Base-by-base conservation (phyloP, 2,888 invertebrate species). In the Papilio demoleus region DNA sequence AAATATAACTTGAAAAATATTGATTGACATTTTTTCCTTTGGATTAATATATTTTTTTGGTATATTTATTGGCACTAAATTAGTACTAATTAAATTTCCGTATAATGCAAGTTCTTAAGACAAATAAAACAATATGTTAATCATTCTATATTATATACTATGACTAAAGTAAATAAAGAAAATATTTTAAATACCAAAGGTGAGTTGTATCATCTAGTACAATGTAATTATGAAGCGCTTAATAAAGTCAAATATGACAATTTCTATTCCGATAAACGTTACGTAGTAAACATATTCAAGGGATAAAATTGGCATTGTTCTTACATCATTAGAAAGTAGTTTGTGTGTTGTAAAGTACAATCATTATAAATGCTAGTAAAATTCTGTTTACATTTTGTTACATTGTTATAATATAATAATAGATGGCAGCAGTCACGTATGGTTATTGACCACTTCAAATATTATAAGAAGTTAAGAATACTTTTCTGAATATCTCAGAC, bases 121-220 rank as follows among this genome's bases (percentile, higher is more conserved):
- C 36, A 36, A 36, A 36, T 17, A 40, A 40, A 40, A 6, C 4
- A 40, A 40, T 1, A 17, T n/a, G 12, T 38, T 38, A 4, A 4
- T 38, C 9, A 38, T 4, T 4, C 4, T n/a, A 0, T 19, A 45
- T 45, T 19, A 45, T 19, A 45, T 3, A 17, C 8, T 19, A 45
- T 6, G 19, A 45, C 17, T 4, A n/a, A 40, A 4, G 12, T 8
- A 17, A 2, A 45, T 6, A n/a, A 19, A 45, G 6, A 19, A 0
- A n/a, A n/a, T n/a, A n/a, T n/a, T n/a, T n/a, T 53, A 27, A 53
- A 53, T 14, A 27, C 14, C 53, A 27, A 53, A 53, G 53, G n/a
- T 53, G 24, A n/a, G 14, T 53, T 27, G 27, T n/a, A 53, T 14
- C n/a, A 50, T 1, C 14, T 1, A 0, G 27, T 27, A 50, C 27